phyloP scores from a whole-genome alignment of 2,797 vertebrate genomes.

The Sebastes cheni region DNA sequence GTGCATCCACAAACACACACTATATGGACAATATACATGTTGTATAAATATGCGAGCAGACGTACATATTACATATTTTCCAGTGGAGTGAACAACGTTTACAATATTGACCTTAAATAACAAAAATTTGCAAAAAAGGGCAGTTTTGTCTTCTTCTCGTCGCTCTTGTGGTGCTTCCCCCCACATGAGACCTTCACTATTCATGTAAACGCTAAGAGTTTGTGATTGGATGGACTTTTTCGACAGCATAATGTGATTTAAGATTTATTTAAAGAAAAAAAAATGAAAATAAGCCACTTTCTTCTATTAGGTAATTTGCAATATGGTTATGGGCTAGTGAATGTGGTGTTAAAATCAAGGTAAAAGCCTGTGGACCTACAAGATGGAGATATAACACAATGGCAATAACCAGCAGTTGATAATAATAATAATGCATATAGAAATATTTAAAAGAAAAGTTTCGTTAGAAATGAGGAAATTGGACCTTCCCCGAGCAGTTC shows the following conservation, averaged over 20 bases:
- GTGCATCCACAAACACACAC: conserved; percentile 46
- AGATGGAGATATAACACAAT: conserved; percentile 18
- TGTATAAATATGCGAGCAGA: conserved; percentile 73
- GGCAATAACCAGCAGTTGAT: conserved; percentile 59
- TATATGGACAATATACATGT: conserved; percentile 68
- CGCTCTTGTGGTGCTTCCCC: conserved; percentile 64
- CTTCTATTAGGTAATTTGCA: conserved; percentile 38
- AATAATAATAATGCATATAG: conserved; percentile 20
- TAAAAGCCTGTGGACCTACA: conserved; percentile 6
- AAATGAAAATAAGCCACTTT: conserved; percentile 13
- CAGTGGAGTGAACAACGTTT: conserved; percentile 82
- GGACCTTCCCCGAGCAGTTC: conserved; percentile 36
- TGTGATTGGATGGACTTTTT: conserved; percentile 51
- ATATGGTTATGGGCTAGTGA: conserved; percentile 29
- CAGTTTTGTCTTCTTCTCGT: conserved; percentile 57
- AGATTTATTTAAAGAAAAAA: conserved; percentile 17
- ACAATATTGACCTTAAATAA: conserved; percentile 73
- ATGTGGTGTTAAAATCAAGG: conserved; percentile 37
- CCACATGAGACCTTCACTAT: conserved; percentile 66
- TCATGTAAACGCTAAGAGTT: conserved; percentile 63
- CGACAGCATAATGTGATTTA: conserved; percentile 43
- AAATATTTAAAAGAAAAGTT: conserved; percentile 20
- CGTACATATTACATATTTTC: conserved; percentile 70
- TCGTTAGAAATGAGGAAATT: conserved; percentile 42
- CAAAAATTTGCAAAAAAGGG: conserved; percentile 63